A percentile compares a stretch with the other conserved stretches of the same genome.
Evolutionary conservation across 2,888 invertebrate genomes (phyloP).

Genomic region (Drosophila acutilabella): DNA sequence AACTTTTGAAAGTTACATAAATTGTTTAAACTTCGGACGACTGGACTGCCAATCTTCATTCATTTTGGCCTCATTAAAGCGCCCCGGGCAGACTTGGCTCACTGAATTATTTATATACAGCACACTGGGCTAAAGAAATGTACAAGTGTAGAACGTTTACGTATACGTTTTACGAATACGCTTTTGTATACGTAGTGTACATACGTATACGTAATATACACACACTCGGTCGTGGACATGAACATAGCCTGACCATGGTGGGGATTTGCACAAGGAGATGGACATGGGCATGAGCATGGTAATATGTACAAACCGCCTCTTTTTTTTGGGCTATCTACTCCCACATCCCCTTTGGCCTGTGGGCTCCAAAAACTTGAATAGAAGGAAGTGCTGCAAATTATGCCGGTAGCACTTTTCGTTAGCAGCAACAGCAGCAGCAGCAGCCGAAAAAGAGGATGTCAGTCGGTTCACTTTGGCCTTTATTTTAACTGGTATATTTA

Average conservation of each 20-base stretch:
- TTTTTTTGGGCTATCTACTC: slow-evolving; percentile 16
- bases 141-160: slow-evolving; percentile 38
- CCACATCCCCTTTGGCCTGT: neutral
- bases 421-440: slow-evolving; percentile 29
- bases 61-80: slow-evolving; percentile 77
- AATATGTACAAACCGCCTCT: slow-evolving; percentile 32
- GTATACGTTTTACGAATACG: slow-evolving; percentile 5
- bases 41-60: slow-evolving; percentile 63
- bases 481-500: slow-evolving; percentile 52
- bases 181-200: neutral
- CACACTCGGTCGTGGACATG: slow-evolving; percentile 19
- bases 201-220: slow-evolving; percentile 25
- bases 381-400: slow-evolving; percentile 74
- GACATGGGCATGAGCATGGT: slow-evolving; percentile 32
- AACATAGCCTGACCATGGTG: slow-evolving; percentile 10
- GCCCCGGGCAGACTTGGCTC: slow-evolving; percentile 67
- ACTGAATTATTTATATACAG: slow-evolving; percentile 76
- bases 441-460: slow-evolving; percentile 37
- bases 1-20: slow-evolving; percentile 67
- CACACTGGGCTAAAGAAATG: slow-evolving; percentile 46
- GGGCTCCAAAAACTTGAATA: slow-evolving; percentile 65
- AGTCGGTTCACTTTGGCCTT: slow-evolving; percentile 45
- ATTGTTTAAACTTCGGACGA: slow-evolving; percentile 72
- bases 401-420: slow-evolving; percentile 68
- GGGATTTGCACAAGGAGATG: neutral